Percentiles rank a stretch among this genome's conserved stretches.
phyloP scores from a whole-genome alignment of 2,113 vertebrate species.

The Hydrolagus affinis region DNA sequence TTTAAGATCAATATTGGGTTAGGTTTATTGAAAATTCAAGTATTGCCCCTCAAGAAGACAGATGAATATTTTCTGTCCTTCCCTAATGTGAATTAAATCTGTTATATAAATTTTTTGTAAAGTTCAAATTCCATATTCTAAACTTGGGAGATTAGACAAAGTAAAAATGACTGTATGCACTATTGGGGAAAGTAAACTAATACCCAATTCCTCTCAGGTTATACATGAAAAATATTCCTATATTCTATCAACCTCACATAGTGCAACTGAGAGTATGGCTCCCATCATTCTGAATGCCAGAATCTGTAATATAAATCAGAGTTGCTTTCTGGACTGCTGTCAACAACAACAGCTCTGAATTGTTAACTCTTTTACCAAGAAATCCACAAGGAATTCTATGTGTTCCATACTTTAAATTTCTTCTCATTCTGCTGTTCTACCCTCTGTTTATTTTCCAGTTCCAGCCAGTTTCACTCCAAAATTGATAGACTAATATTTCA shows the following conservation, averaged over 20 bases:
- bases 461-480: not conserved
- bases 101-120: not conserved
- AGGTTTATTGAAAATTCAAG: too few species aligned
- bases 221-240: not conserved
- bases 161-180: not conserved
- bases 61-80: too few species aligned
- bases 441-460: not conserved
- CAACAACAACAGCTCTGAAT: not conserved
- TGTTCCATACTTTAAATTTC: not conserved
- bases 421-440: slow-evolving; percentile 14
- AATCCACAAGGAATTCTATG: slow-evolving; percentile 17
- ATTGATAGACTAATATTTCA: not conserved
- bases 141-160: not conserved
- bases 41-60: too few species aligned
- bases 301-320: not conserved
- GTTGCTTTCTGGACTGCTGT: not conserved
- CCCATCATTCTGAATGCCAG: not conserved
- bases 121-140: not conserved
- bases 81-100: too few species aligned
- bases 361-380: not conserved
- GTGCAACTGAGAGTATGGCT: not conserved
- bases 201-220: not conserved
- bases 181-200: not conserved
- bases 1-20: too few species aligned
- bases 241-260: not conserved